Evolutionary conservation across 1,140 invertebrate genomes (phyloP).

Genomic region (Mycetomoellerius zeteki): DNA sequence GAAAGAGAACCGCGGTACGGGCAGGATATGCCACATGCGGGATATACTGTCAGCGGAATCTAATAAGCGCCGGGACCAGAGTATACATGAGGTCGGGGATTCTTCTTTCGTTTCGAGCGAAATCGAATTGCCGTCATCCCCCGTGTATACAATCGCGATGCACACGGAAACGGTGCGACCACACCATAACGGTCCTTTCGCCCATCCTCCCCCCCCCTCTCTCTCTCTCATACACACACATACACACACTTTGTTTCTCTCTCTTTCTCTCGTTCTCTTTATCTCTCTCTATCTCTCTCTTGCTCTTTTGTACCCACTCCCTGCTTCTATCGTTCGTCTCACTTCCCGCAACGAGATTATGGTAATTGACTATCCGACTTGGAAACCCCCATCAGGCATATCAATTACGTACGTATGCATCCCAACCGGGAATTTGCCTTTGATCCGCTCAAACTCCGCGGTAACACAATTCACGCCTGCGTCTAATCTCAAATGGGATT

Average conservation of each 20-base stretch:
- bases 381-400: slow-evolving; percentile 84
- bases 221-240: no score
- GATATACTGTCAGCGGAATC: slow-evolving; percentile 57
- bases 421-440: slow-evolving; percentile 82
- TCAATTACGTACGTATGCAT: slow-evolving; percentile 85
- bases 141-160: slow-evolving; percentile 74
- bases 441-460: slow-evolving; percentile 82
- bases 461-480: slow-evolving; percentile 83
- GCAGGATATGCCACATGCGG: slow-evolving; percentile 28
- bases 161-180: slow-evolving; percentile 77
- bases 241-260: background rate
- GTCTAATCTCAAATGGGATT: slow-evolving; percentile 83
- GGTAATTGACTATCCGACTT: slow-evolving; percentile 86
- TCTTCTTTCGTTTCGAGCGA: slow-evolving; percentile 73
- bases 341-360: slow-evolving; percentile 84
- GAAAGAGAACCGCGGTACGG: slow-evolving; percentile 64
- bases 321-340: slow-evolving; percentile 25
- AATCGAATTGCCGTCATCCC: slow-evolving; percentile 80
- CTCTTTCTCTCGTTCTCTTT: background rate
- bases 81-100: slow-evolving; percentile 33
- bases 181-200: slow-evolving; percentile 25
- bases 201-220: background rate
- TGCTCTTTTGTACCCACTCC: background rate
- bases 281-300: background rate
- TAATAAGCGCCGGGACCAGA: slow-evolving; percentile 67